Percentiles rank a stretch among this genome's conserved stretches.
Conservation (phyloP, 2,113 vertebrate genomes). For the Bujurquina vittata region DNA sequence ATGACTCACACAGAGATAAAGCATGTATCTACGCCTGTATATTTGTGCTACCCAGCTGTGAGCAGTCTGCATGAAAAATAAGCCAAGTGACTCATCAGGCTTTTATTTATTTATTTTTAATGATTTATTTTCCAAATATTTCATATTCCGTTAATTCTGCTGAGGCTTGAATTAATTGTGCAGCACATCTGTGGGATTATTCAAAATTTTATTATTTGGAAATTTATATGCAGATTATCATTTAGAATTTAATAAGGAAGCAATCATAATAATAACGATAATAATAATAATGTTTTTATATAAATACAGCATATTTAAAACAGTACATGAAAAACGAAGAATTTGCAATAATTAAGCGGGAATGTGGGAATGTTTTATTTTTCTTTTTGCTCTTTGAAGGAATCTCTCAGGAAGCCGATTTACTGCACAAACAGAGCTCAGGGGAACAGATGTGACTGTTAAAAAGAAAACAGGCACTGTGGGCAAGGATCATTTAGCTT, state of each 20-base stretch:
- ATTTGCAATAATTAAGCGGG: constrained; percentile 42
- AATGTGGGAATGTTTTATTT: constrained; percentile 31
- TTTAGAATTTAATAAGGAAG: not conserved
- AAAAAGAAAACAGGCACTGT: constrained; percentile 67
- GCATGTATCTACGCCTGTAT: constrained; percentile 40
- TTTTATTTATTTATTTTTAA: not conserved
- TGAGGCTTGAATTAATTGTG: not conserved
- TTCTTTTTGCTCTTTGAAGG: constrained; percentile 43
- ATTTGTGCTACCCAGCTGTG: constrained; percentile 10
- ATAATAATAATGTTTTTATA: not conserved
- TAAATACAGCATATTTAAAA: not conserved
- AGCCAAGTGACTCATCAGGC: not conserved
- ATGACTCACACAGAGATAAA: constrained; percentile 72
- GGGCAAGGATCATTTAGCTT: constrained; percentile 83
- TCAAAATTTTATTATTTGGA: not conserved
- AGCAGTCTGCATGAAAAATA: not conserved
- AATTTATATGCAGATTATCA: not conserved
- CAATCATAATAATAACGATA: not conserved
- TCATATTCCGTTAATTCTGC: not conserved
- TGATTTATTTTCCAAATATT: not conserved
- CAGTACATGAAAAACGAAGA: not conserved
- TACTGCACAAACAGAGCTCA: constrained; percentile 72
- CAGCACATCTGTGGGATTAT: not conserved
- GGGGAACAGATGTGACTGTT: constrained; percentile 76
- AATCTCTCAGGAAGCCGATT: constrained; percentile 71